Conservation (phyloP, 2,888 invertebrate genomes). For the Drosophila fungiperda region DNA sequence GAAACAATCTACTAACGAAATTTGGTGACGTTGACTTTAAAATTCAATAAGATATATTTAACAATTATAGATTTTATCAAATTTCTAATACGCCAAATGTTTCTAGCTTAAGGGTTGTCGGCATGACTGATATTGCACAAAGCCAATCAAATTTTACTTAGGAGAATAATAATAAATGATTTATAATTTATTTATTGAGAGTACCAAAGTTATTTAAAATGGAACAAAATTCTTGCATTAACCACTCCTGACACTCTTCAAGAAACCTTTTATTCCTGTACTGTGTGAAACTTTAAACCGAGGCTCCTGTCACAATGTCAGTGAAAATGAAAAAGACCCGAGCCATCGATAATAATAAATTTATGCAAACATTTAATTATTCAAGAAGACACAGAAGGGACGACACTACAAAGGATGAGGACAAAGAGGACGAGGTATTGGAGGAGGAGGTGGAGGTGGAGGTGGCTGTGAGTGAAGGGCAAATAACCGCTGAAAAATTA, state of each 20-base stretch:
- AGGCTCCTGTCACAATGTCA: conserved; percentile 49
- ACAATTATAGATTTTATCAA: neutral
- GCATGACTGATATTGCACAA: neutral
- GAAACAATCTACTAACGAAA: neutral
- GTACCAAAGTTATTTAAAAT: conserved; percentile 4
- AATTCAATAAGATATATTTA: neutral
- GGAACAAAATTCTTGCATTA: conserved; percentile 31
- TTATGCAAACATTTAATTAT: conserved; percentile 79
- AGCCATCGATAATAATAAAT: conserved; percentile 70
- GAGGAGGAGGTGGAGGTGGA: neutral
- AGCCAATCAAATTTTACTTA: neutral
- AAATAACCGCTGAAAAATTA: conserved; percentile 73
- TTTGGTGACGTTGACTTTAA: neutral
- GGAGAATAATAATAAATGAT: neutral
- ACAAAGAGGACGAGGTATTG: neutral
- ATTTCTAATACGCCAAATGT: neutral
- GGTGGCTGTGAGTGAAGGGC: conserved; percentile 27
- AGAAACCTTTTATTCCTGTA: conserved; percentile 2
- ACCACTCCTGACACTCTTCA: conserved; percentile 23
- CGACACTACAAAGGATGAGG: conserved; percentile 8
- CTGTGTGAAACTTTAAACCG: neutral
- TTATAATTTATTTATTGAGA: too few species aligned
- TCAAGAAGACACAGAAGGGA: conserved; percentile 68
- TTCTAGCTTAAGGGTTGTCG: neutral
- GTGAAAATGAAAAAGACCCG: conserved; percentile 69